Conservation (phyloP, 2,888 invertebrate species). For the Lithosia quadra region DNA sequence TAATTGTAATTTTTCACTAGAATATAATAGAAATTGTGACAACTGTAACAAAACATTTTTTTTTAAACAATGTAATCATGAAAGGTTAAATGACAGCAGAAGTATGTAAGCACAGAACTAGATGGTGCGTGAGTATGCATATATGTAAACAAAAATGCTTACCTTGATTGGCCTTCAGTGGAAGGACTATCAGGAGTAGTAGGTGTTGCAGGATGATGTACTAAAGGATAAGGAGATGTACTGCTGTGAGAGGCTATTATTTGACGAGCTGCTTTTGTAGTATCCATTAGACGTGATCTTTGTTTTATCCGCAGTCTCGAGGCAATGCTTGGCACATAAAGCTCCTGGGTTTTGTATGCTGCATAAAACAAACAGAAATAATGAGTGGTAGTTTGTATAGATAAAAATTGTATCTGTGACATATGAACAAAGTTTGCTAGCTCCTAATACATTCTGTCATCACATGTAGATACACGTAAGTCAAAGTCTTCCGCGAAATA, state of each 20-base stretch:
- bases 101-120: too few species aligned
- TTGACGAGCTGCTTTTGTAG: conserved; percentile 88
- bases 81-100: too few species aligned
- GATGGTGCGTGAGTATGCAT: too few species aligned
- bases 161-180: conserved; percentile 7
- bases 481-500: too few species aligned
- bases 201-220: conserved; percentile 53
- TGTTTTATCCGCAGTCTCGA: conserved; percentile 88
- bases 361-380: conserved; percentile 31
- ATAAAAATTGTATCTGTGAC: too few species aligned
- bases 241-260: conserved; percentile 86
- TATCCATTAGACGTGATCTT: conserved; percentile 87
- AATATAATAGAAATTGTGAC: too few species aligned
- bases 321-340: conserved; percentile 88
- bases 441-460: too few species aligned
- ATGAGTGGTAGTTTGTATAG: background rate
- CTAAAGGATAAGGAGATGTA: conserved; percentile 61
- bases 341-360: conserved; percentile 80
- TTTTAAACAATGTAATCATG: too few species aligned
- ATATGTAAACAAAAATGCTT: background rate
- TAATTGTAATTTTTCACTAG: too few species aligned
- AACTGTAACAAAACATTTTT: too few species aligned
- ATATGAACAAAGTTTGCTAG: too few species aligned
- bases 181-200: background rate
- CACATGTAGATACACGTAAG: too few species aligned